A percentile compares a stretch with the other conserved stretches of the same genome.
Evolutionary conservation across 1,140 invertebrate genomes (phyloP).

Genomic region (Brachionus sp.): DNA sequence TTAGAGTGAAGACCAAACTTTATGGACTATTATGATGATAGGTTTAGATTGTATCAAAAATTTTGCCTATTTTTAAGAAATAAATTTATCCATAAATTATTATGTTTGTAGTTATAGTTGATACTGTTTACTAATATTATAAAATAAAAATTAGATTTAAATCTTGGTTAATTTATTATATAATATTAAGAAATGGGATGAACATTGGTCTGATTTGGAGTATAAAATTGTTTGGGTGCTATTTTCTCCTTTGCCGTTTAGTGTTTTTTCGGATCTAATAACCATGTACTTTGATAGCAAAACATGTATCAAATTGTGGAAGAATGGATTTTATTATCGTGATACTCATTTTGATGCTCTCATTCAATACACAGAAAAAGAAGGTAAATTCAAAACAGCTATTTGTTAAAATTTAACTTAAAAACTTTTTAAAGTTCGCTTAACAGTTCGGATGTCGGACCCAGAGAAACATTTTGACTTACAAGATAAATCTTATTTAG

Average conservation of each 20-base stretch:
- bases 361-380: not conserved
- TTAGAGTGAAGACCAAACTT: no score
- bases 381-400: not conserved
- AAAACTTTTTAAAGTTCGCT: not conserved
- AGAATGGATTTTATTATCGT: not conserved
- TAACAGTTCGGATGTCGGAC: not conserved
- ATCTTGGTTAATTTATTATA: no score
- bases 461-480: constrained; percentile 1
- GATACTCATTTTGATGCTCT: constrained; percentile 8
- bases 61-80: no score
- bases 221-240: constrained; percentile 5
- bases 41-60: no score
- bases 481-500: not conserved
- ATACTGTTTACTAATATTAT: no score
- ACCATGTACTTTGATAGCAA: not conserved
- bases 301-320: not conserved
- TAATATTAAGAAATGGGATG: not conserved
- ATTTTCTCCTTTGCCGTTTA: not conserved
- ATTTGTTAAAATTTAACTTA: not conserved
- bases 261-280: not conserved
- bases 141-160: not conserved
- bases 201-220: constrained; percentile 5
- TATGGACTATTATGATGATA: no score
- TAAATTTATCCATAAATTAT: no score
- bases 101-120: no score